Base-by-base conservation (phyloP, 2,113 vertebrate genomes). In the Dasyornis broadbenti region DNA sequence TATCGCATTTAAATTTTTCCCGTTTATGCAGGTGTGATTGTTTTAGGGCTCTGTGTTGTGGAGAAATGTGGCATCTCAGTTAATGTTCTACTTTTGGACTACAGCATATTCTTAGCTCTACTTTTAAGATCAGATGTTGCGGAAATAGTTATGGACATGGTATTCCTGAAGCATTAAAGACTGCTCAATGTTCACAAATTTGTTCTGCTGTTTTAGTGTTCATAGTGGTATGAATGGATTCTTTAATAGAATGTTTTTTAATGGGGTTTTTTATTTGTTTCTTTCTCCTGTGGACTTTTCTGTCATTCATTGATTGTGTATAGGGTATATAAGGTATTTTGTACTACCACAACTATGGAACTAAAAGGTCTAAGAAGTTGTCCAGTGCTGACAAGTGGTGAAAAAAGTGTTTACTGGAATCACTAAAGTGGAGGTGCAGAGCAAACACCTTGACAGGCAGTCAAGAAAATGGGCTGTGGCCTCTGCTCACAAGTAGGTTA, bases 191-290 rank as follows among this genome's bases (percentile, higher is more conserved):
- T 64, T 89, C 33, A 54, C 19, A 40, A 61, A 57, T 69, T 57
- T 16, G 13, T 75, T 6, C 47, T 64, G 31, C 37, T 84, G 7
- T 45, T 87, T 63, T 72, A 72, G 31, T 37, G 4, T 56, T 78
- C 30, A 16, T 28, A 53, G 26, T 53, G 26, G 45, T 73, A 40
- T 28, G 37, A 73, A 37, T 13, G 11, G 7, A 44, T 89, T 60
- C 30, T 77, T 56, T 33, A 61, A 9, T 53, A 42, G 28, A 27
- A 65, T 61, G 26, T n/a, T 44, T 86, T 61, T 27, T 63, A 45
- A 8, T 11, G 1, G 3, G 1, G 0, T 12, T 44, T 66, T 26
- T 73, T 31, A 9, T 13, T 50, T 37, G 6, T 61, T 68, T 78
- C 6, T 56, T 73, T 72, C 28, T 65, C 6, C 3, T 57, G 31